Evolutionary conservation across 1,140 invertebrate genomes (phyloP), one percentile per base, ranked within the genome.

Genomic region (Papilio glaucus): DNA sequence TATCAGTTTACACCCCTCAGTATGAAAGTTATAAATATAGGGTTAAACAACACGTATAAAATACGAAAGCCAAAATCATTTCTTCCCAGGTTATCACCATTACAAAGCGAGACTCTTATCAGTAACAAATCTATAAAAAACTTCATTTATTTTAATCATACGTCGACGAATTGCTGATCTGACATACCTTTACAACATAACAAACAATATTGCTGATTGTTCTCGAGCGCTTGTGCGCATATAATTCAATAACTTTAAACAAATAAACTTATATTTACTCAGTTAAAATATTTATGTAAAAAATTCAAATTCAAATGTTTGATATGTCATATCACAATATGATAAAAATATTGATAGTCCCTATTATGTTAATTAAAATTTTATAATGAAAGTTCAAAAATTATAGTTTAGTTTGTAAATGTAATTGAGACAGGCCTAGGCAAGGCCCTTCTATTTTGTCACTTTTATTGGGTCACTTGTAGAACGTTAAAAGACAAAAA

Each of bases 101-200:
- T 57, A 24, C 49, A 5, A 24, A 24, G 49, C 4, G 12, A 12
- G 12, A 12, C 12, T 57, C 24, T 57, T 57, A 57, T 57, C 49
- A 57, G 21, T 57, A 45, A 45, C 15, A 57, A 26, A 0, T 24
- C 49, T 24, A 57, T 57, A 57, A 24, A 33, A 57, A 57, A 24
- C 24, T 24, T 12, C 9, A 53, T 57, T 57, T 57, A 57, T 24
- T 57, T 57, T 9, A 57, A 53, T 53, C 45, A 10, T 53, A 53
- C 49, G 49, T 13, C 18, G 49, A 57, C 9, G 49, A 57, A 57
- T 57, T 57, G 49, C 49, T 57, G 49, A 26, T 57, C 49, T 57
- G 49, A 57, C 49, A 57, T 57, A 57, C 49, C 49, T 57, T 57
- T 57, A 57, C 49, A 57, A 57, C 49, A 57, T 57, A 57, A 53